Conservation (phyloP, 2,888 invertebrate species). For the Cyrtodaria siliqua region DNA sequence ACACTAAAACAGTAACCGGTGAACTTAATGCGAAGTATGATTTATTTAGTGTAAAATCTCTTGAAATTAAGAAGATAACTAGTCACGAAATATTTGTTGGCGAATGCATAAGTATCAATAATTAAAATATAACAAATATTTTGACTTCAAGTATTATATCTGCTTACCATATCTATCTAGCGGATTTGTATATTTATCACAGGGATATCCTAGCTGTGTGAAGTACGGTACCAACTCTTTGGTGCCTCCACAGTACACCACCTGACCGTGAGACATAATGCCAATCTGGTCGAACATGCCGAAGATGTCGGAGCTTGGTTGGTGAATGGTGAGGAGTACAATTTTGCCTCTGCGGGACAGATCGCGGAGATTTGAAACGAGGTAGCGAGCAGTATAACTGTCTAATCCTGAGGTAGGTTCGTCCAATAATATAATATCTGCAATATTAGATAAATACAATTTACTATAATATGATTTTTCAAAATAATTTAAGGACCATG, state of each 20-base stretch:
- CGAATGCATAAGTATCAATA: no score
- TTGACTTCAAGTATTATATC: no score
- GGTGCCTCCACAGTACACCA: conserved; percentile 89
- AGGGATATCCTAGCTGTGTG: conserved; percentile 97
- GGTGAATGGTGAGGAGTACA: conserved; percentile 94
- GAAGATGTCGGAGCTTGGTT: conserved; percentile 80
- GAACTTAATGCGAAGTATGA: no score
- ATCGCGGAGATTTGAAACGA: conserved; percentile 71
- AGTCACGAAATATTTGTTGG: no score
- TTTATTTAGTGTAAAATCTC: no score
- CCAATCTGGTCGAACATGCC: conserved; percentile 66
- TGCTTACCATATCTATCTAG: conserved; percentile 93
- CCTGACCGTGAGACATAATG: conserved; percentile 87
- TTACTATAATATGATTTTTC: no score
- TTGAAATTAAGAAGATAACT: no score
- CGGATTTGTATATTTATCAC: conserved; percentile 98
- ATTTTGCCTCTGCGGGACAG: conserved; percentile 76
- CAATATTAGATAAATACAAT: no score
- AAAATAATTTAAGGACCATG: no score
- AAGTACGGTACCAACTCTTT: conserved; percentile 97
- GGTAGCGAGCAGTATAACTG: conserved; percentile 94
- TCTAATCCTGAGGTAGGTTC: conserved; percentile 95
- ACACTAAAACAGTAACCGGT: no score
- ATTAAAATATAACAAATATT: no score
- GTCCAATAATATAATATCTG: conserved; percentile 94